Base-by-base conservation (phyloP, 2,888 invertebrate genomes). In the Athalia cordata region DNA sequence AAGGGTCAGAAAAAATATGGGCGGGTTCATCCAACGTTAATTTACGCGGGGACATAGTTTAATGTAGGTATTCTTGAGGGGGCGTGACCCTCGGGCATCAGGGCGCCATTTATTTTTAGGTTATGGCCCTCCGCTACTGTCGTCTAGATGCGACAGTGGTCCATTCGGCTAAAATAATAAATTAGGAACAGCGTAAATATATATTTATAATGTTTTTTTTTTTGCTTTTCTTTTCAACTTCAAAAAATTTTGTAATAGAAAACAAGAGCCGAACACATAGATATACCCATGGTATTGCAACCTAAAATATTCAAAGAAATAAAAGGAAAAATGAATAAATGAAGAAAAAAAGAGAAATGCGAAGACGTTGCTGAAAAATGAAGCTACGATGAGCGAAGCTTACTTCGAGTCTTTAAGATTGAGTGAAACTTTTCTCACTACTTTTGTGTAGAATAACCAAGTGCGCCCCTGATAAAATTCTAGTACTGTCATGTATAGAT, bases 141-240 rank as follows among this genome's bases (percentile, higher is more conserved):
- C 45, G 9, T 29, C 29, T 29, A 29, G 29, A 29, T 29, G 2
- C 29, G 29, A 29, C 29, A 29, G 29, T 29, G 55, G 9, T 8
- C 55, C 55, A 47, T 45, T 64, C 64, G 64, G 47, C 64, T 64
- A 64, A 64, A 45, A 64, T 64, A 64, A 64, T 64, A 64, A 64
- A 45, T 43, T 64, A 6, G 64, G n/a, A 64, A 64, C 45, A 64
- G 45, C 52, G 29, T 29, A 29, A 29, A 29, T 29, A 2, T n/a
- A n/a, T 29, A 29, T 29, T 29, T 29, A 29, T 29, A 29, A 29
- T 29, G 0, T 29, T 29, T 29, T 29, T 29, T 29, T 29, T 29
- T 29, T 2, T n/a, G n/a, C n/a, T n/a, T n/a, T n/a, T n/a, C n/a
- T n/a, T 29, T 29, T 29, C 29, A 29, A 29, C 29, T 29, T 29